Percentiles rank a stretch among this genome's conserved stretches.
Evolutionary conservation across 2,113 vertebrate species (phyloP).

Genomic region (Leptosomus discolor): DNA sequence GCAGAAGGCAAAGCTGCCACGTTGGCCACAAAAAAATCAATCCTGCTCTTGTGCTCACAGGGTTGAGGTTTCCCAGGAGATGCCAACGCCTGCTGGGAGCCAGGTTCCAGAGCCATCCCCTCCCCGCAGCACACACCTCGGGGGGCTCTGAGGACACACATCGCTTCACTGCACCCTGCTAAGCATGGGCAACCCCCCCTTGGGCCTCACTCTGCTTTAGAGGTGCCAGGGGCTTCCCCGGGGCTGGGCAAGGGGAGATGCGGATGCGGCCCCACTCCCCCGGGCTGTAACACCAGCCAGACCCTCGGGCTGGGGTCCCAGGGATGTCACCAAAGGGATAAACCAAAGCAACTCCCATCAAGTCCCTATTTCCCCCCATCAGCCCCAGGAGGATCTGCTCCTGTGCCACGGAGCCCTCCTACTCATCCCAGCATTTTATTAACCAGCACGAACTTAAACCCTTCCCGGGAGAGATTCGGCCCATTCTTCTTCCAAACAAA

Average conservation of each 20-base stretch:
- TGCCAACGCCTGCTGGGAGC: neutral
- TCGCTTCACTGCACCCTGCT: fast-evolving
- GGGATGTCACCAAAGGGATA: neutral
- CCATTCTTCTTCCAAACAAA: neutral
- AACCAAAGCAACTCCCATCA: neutral
- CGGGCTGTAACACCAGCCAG: neutral
- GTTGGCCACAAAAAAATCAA: neutral
- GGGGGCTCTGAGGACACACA: neutral
- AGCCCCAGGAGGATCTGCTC: neutral
- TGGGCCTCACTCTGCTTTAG: neutral
- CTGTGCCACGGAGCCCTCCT: neutral
- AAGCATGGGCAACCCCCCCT: neutral
- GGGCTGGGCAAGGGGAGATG: neutral
- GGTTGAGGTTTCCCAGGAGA: neutral
- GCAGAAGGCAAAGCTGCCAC: neutral
- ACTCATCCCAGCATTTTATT: neutral
- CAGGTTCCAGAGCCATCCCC: fast-evolving
- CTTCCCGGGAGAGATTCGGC: neutral
- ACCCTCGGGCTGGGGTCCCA: neutral
- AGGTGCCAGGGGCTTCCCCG: neutral
- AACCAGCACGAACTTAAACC: neutral
- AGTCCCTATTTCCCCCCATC: neutral
- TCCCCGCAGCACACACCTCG: neutral
- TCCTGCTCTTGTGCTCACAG: neutral
- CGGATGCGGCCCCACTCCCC: fast-evolving